Percentiles rank a stretch among this genome's conserved stretches.
phyloP scores from a whole-genome alignment of 1,140 invertebrate genomes.

The Phenacoccus solenopsis region DNA sequence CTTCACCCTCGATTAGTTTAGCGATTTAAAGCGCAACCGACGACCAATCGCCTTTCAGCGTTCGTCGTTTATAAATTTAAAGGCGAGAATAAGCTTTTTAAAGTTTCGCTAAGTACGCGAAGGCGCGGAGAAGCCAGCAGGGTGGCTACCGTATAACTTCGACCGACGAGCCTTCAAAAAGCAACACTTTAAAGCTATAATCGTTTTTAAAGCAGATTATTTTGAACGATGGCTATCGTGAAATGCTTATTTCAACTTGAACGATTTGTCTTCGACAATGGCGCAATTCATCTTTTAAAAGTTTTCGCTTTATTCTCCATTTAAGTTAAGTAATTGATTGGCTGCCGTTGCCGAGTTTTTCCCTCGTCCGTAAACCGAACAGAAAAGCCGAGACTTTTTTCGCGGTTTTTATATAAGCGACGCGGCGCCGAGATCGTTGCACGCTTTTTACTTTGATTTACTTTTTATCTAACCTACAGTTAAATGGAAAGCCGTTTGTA shows the following conservation, averaged over 20 bases:
- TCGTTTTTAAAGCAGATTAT: background rate
- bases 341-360: background rate
- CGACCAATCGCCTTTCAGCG: background rate
- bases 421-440: too few relatives aligned
- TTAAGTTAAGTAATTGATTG: background rate
- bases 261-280: background rate
- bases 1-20: background rate
- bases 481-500: too few relatives aligned
- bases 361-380: too few relatives aligned
- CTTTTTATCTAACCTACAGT: too few relatives aligned
- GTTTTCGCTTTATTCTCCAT: too few relatives aligned
- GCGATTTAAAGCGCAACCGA: background rate
- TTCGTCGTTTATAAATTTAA: background rate
- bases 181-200: slow-evolving; percentile 1
- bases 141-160: background rate
- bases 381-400: too few relatives aligned
- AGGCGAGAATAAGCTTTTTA: background rate
- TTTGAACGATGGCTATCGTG: background rate
- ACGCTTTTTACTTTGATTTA: too few relatives aligned
- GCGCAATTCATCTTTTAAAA: background rate
- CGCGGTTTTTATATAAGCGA: too few relatives aligned
- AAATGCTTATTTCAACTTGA: background rate
- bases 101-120: background rate
- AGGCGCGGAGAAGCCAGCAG: background rate
- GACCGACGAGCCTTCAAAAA: background rate